Conservation (phyloP, 1,140 invertebrate species). For the Kradibia gibbosae region DNA sequence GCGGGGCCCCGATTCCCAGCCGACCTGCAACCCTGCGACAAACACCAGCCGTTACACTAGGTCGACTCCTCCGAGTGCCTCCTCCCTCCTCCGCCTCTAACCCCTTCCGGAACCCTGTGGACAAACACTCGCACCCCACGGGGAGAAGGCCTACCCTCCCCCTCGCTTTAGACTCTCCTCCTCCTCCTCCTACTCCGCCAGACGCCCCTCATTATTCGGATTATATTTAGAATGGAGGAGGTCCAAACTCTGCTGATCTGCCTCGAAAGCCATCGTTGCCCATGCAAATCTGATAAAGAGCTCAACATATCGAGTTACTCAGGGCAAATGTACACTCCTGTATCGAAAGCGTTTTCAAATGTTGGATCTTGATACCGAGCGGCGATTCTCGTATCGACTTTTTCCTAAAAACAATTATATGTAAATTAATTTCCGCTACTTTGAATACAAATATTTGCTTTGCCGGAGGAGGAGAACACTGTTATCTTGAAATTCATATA, state of each 20-base stretch:
- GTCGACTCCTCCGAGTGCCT: too few species aligned
- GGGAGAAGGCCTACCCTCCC: neutral
- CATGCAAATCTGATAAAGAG: conserved; percentile 33
- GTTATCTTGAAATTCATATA: too few species aligned
- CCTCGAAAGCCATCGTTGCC: neutral
- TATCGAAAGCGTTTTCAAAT: neutral
- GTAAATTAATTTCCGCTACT: neutral
- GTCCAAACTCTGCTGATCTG: neutral
- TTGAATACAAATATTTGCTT: neutral
- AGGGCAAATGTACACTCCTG: neutral
- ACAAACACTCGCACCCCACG: too few species aligned
- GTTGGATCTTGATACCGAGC: neutral
- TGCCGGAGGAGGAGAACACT: too few species aligned
- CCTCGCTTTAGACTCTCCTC: too few species aligned
- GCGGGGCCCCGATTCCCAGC: neutral
- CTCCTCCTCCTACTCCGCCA: neutral
- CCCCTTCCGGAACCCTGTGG: too few species aligned
- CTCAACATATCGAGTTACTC: conserved; percentile 16
- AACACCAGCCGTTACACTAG: neutral
- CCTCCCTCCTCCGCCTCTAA: too few species aligned
- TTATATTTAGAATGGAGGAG: neutral
- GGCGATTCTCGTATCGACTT: neutral
- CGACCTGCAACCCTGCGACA: neutral
- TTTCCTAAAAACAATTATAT: neutral
- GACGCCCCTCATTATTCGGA: neutral